A percentile compares a stretch with the other conserved stretches of the same genome.
Evolutionary conservation across 2,797 vertebrate species (phyloP).

Genomic region (Danio albolineatus): DNA sequence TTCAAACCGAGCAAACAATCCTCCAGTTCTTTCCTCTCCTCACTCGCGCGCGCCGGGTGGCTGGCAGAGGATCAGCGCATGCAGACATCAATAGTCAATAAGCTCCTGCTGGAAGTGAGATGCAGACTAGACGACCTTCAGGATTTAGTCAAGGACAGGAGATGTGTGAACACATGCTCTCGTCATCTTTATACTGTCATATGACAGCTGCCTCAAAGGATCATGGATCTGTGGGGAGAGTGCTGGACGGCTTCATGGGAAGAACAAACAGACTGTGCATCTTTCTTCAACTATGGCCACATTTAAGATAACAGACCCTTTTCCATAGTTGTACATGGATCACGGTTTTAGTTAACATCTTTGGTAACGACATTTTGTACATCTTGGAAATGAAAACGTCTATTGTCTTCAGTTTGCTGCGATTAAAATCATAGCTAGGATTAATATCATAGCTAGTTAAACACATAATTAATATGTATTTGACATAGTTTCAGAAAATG

Average conservation of each 20-base stretch:
- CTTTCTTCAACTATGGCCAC: neutral
- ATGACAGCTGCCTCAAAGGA: constrained; percentile 40
- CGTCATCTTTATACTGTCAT: constrained; percentile 41
- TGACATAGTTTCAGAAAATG: too few relatives aligned
- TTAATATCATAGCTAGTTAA: too few relatives aligned
- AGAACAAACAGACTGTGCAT: constrained; percentile 29
- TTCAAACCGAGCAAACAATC: constrained; percentile 35
- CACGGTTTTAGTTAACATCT: neutral
- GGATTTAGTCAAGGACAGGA: constrained; percentile 32
- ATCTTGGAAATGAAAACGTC: neutral
- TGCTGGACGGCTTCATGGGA: neutral
- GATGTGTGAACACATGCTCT: constrained; percentile 27
- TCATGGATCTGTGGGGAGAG: constrained; percentile 1
- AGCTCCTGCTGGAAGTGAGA: constrained; percentile 46
- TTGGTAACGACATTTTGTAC: neutral
- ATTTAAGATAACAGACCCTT: neutral
- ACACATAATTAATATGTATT: too few relatives aligned
- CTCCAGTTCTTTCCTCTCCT: neutral
- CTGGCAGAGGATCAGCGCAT: constrained; percentile 26
- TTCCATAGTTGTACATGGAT: neutral
- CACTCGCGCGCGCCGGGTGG: neutral
- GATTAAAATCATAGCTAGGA: neutral
- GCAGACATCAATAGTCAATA: constrained; percentile 61
- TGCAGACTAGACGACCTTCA: constrained; percentile 52
- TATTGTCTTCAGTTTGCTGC: neutral